phyloP scores from a whole-genome alignment of 37 sponge, comb jelly and placozoan genomes.

The Beroe ovata region DNA sequence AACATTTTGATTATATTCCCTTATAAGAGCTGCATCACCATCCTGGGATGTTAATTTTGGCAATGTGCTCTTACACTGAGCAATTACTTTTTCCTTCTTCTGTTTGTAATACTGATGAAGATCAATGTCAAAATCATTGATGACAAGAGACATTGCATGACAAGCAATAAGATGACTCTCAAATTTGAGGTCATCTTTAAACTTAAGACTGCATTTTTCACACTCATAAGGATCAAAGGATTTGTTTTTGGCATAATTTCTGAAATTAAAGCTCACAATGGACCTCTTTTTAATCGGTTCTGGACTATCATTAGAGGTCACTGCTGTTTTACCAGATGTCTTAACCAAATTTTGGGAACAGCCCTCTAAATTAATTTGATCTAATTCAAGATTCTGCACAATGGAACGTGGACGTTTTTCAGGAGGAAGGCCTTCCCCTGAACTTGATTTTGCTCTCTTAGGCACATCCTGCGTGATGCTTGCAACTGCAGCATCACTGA shows the following conservation, averaged over 20 bases:
- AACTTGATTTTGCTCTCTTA: background rate
- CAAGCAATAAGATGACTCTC: slow-evolving; percentile 44
- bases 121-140: slow-evolving; percentile 21
- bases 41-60: slow-evolving; percentile 14
- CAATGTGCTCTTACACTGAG: background rate
- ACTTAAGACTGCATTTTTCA: slow-evolving; percentile 21
- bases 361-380: background rate
- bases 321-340: background rate
- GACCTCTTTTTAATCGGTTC: slow-evolving; percentile 6
- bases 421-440: background rate
- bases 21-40: slow-evolving; percentile 12
- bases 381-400: background rate
- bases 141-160: slow-evolving; percentile 39
- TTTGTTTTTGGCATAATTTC: background rate
- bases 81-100: slow-evolving; percentile 1
- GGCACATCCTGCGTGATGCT: background rate
- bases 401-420: background rate
- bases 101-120: slow-evolving; percentile 47
- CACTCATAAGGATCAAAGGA: slow-evolving; percentile 5
- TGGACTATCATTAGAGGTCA: background rate
- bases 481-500: background rate
- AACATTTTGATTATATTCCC: slow-evolving; percentile 58
- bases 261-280: slow-evolving; percentile 27
- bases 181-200: slow-evolving; percentile 44
- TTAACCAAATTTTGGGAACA: background rate